Conservation (phyloP, 2,797 vertebrate species). For the Peromyscus attwateri region DNA sequence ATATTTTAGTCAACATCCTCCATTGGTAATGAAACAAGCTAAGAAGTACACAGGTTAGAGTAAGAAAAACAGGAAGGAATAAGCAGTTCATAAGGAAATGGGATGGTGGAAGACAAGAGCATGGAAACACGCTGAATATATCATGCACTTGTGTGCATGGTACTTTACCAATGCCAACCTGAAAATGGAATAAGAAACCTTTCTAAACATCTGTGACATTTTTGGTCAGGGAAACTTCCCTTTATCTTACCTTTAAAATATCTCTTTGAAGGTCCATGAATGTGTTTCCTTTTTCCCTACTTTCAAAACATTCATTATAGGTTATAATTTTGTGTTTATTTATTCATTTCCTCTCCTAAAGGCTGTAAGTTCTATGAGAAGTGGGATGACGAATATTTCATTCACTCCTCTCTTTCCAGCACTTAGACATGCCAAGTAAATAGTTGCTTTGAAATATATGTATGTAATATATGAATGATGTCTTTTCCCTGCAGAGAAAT, state of each 20-base stretch:
- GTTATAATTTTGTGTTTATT: neutral
- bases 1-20: constrained; percentile 7
- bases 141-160: neutral
- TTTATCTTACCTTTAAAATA: neutral
- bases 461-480: neutral
- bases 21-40: neutral
- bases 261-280: neutral
- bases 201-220: neutral
- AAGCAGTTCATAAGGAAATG: neutral
- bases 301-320: neutral
- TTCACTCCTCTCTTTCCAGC: neutral
- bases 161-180: neutral
- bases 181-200: neutral
- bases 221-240: neutral
- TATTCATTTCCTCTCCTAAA: neutral
- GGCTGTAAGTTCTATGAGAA: neutral
- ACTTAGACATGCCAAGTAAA: neutral
- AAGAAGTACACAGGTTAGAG: neutral
- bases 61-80: neutral
- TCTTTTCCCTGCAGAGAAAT: neutral
- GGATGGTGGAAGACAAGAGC: neutral
- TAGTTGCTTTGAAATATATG: neutral
- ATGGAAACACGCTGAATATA: neutral
- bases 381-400: neutral
- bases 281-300: neutral